Evolutionary conservation across 2,113 vertebrate genomes (phyloP).

Genomic region (Dicrurus megarhynchus): DNA sequence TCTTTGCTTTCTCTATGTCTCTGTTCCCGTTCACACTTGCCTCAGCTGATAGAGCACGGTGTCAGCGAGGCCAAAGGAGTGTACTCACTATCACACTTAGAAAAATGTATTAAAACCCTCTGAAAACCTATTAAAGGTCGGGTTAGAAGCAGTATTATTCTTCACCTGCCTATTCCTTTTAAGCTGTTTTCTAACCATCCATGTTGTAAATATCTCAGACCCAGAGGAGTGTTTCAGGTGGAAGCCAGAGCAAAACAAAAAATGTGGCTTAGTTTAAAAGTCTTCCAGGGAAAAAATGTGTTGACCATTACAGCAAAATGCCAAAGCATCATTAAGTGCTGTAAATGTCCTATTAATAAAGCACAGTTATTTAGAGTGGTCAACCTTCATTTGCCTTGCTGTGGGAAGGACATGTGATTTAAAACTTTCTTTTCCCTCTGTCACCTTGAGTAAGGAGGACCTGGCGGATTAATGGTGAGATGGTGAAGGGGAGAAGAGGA

Average conservation of each 20-base stretch:
- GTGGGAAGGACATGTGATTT: neutral
- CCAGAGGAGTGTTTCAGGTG: neutral
- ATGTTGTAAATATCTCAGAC: slow-evolving; percentile 17
- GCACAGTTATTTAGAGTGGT: neutral
- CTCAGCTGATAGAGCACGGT: neutral
- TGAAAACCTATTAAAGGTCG: slow-evolving; percentile 23
- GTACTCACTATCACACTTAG: neutral
- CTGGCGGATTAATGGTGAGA: neutral
- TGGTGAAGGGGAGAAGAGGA: neutral
- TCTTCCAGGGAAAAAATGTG: neutral
- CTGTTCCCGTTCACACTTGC: neutral
- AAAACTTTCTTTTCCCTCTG: neutral
- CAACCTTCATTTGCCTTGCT: neutral
- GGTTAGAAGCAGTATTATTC: slow-evolving; percentile 8
- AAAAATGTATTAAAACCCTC: neutral
- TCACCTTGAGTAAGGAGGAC: neutral
- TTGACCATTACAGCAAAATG: neutral
- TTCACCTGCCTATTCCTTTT: neutral
- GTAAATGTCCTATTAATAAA: slow-evolving; percentile 31
- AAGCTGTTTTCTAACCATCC: neutral
- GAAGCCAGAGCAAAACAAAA: slow-evolving; percentile 17
- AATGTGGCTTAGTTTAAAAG: slow-evolving; percentile 11
- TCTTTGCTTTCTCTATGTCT: neutral
- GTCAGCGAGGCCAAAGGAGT: neutral
- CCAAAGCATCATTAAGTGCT: neutral